These are phyloP conservation scores for Oostethus manadensis DNA, from an alignment of 2,113 vertebrate species.

Conservation along the genomic window DNA sequence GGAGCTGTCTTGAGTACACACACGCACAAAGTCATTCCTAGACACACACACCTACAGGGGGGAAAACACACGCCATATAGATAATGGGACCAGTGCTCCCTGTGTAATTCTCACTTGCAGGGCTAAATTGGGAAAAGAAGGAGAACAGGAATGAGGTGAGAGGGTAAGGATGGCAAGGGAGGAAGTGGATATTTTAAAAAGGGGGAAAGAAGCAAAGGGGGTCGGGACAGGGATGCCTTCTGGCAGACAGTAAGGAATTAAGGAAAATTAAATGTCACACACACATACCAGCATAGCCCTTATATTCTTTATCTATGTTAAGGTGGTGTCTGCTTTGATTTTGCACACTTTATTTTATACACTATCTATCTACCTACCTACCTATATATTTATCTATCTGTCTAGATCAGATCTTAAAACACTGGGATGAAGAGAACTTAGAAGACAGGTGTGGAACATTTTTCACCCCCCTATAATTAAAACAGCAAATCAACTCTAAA, in stretches of 20 bases:
- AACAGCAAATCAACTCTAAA: conserved; percentile 43
- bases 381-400: no score
- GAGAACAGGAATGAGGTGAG: conserved; percentile 52
- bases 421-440: conserved; percentile 19
- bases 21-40: conserved; percentile 39
- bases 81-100: conserved; percentile 71
- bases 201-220: conserved; percentile 47
- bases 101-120: conserved; percentile 64
- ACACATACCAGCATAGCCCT: conserved; percentile 17
- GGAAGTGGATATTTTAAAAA: conserved; percentile 37
- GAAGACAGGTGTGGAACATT: conserved; percentile 22
- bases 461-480: conserved; percentile 48
- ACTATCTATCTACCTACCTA: no score
- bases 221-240: conserved; percentile 61
- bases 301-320: conserved; percentile 33
- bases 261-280: conserved; percentile 74
- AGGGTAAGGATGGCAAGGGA: conserved; percentile 32
- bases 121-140: conserved; percentile 71
- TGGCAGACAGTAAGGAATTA: conserved; percentile 77
- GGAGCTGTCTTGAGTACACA: conserved; percentile 51
- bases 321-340: conserved; percentile 16
- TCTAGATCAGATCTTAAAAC: no score
- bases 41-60: conserved; percentile 11
- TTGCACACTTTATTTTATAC: neutral
- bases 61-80: conserved; percentile 38